These are phyloP conservation scores for Apus apus DNA, from an alignment of 2,113 vertebrate species.

Conservation along the genomic window DNA sequence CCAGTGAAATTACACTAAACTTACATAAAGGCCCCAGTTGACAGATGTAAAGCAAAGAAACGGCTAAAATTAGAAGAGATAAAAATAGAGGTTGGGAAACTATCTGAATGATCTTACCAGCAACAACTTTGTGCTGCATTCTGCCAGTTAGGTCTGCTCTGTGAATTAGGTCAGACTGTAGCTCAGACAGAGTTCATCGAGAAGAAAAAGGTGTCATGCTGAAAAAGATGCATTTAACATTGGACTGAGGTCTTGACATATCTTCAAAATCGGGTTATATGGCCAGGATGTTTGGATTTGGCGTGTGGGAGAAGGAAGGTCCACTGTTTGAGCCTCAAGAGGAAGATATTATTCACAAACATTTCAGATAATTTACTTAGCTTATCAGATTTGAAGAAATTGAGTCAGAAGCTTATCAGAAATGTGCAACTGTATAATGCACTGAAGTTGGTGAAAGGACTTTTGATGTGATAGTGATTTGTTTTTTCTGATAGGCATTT, in stretches of 20 bases:
- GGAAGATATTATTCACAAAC: not conserved
- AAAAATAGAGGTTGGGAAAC: conserved; percentile 39
- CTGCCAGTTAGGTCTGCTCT: not conserved
- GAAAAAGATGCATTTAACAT: not conserved
- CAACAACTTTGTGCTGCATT: conserved; percentile 2
- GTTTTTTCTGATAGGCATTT: not conserved
- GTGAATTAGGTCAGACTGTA: conserved; percentile 8
- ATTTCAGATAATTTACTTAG: not conserved
- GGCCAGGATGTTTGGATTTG: not conserved
- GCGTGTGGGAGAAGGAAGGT: not conserved
- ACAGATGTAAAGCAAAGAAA: conserved; percentile 24
- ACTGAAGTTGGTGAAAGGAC: not conserved
- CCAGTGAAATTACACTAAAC: not conserved
- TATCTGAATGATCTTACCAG: not conserved
- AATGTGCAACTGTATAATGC: not conserved
- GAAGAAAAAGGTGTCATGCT: not conserved
- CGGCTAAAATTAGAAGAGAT: conserved; percentile 42
- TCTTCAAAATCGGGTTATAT: not conserved
- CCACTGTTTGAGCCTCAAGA: not conserved
- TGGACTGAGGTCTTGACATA: not conserved
- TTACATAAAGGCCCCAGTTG: conserved; percentile 13
- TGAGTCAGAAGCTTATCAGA: not conserved
- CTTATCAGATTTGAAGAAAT: not conserved
- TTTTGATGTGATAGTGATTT: not conserved
- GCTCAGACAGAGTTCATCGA: not conserved